Evolutionary conservation across 2,888 invertebrate genomes (phyloP).

Genomic region (Drosophila phalerata): DNA sequence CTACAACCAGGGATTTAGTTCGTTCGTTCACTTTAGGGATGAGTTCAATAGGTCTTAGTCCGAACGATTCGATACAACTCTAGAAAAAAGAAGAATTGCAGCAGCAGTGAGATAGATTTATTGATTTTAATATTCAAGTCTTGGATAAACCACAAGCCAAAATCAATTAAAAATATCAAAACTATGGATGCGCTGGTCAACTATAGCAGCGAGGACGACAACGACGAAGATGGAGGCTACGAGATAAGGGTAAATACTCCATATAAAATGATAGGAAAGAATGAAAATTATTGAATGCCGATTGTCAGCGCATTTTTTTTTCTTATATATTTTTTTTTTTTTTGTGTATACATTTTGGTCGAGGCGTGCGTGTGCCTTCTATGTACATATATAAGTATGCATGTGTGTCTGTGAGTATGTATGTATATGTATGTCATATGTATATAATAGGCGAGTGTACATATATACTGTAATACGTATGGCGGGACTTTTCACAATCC

Average conservation of each 20-base stretch:
- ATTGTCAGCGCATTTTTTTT: slow-evolving; percentile 34
- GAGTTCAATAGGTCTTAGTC: no score
- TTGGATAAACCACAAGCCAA: slow-evolving; percentile 9
- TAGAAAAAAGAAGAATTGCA: neutral
- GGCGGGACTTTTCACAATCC: slow-evolving; percentile 22
- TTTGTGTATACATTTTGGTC: slow-evolving; percentile 51
- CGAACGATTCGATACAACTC: no score
- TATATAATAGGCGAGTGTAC: slow-evolving; percentile 1
- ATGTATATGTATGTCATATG: slow-evolving; percentile 31
- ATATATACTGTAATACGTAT: slow-evolving; percentile 19
- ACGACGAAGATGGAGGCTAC: slow-evolving; percentile 85
- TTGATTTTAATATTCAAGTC: slow-evolving; percentile 50
- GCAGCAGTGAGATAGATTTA: slow-evolving; percentile 47
- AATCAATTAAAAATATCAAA: slow-evolving; percentile 9
- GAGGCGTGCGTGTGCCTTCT: slow-evolving; percentile 25
- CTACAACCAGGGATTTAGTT: no score
- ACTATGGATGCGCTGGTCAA: slow-evolving; percentile 91
- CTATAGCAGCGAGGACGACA: slow-evolving; percentile 93
- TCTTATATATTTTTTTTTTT: slow-evolving; percentile 30
- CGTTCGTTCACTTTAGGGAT: no score
- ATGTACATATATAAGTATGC: slow-evolving; percentile 5
- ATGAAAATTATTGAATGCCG: slow-evolving; percentile 37
- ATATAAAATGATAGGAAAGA: slow-evolving; percentile 8
- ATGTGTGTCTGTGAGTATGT: slow-evolving; percentile 24
- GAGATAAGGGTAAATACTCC: slow-evolving; percentile 83